Conservation (phyloP, 2,888 invertebrate genomes). For the Keiferia lycopersicella region DNA sequence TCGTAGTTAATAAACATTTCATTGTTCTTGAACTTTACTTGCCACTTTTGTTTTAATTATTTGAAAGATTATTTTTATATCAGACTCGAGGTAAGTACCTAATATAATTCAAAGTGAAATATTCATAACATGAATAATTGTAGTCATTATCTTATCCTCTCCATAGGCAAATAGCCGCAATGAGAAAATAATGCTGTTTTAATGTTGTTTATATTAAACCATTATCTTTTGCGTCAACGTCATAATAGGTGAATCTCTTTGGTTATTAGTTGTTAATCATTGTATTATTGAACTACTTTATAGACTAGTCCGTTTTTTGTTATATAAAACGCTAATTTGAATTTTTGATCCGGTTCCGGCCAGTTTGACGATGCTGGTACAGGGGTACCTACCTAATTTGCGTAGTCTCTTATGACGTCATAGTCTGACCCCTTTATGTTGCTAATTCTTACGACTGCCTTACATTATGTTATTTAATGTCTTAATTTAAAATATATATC, state of each 20-base stretch:
- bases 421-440: not conserved
- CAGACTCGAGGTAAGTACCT: not conserved
- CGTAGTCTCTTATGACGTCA: not conserved
- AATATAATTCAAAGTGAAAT: not conserved
- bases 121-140: conserved; percentile 5
- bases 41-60: not conserved
- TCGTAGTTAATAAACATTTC: not conserved
- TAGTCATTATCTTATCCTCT: conserved; percentile 9
- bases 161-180: conserved; percentile 5
- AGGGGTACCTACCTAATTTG: no score
- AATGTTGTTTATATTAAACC: conserved; percentile 16
- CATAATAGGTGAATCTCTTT: conserved; percentile 14
- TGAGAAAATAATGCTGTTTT: conserved; percentile 21
- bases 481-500: no score
- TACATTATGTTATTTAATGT: no score
- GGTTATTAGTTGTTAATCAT: not conserved
- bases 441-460: no score
- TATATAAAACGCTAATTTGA: not conserved
- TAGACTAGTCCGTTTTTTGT: no score
- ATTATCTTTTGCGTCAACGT: conserved; percentile 19
- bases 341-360: conserved; percentile 5
- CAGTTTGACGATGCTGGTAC: not conserved
- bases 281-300: not conserved
- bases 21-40: conserved; percentile 7
- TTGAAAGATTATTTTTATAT: not conserved